phyloP scores from a whole-genome alignment of 2,888 invertebrate species.

The Syrista parreyssii region DNA sequence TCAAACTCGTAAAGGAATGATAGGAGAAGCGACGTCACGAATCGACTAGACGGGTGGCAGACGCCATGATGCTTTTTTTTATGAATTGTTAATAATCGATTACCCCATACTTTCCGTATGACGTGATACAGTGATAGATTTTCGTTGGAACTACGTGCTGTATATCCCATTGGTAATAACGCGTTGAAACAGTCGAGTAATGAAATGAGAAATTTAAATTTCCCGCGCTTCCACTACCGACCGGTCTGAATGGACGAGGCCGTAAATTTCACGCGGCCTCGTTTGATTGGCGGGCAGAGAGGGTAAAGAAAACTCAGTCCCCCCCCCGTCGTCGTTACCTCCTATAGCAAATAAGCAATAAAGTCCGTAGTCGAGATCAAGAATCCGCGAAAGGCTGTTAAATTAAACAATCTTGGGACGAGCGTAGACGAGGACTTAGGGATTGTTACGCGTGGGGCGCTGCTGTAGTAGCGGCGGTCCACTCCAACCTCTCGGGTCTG shows the following conservation, averaged over 20 bases:
- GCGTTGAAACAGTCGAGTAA: not conserved
- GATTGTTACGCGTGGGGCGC: not conserved
- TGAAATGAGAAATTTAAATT: not conserved
- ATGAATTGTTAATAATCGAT: too few relatives aligned
- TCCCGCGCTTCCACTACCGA: not conserved
- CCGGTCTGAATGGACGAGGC: not conserved
- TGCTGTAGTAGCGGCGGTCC: not conserved
- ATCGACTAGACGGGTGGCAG: not conserved
- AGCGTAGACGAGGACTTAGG: not conserved
- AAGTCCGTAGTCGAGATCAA: not conserved
- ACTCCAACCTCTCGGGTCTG: conserved; percentile 2
- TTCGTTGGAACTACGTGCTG: not conserved
- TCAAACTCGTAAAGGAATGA: not conserved
- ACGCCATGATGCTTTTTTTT: not conserved
- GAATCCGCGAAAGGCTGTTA: conserved; percentile 1
- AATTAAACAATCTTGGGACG: not conserved
- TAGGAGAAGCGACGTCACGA: not conserved
- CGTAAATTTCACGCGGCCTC: not conserved
- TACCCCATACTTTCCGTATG: not conserved
- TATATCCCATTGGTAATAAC: not conserved
- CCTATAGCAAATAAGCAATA: not conserved
- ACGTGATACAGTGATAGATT: not conserved
- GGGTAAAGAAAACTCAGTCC: not conserved
- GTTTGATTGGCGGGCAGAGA: not conserved
- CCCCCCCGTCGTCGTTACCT: not conserved